These are phyloP conservation scores for Morinoia aosen DNA, from an alignment of 2,888 invertebrate species.

Conservation along the genomic window DNA sequence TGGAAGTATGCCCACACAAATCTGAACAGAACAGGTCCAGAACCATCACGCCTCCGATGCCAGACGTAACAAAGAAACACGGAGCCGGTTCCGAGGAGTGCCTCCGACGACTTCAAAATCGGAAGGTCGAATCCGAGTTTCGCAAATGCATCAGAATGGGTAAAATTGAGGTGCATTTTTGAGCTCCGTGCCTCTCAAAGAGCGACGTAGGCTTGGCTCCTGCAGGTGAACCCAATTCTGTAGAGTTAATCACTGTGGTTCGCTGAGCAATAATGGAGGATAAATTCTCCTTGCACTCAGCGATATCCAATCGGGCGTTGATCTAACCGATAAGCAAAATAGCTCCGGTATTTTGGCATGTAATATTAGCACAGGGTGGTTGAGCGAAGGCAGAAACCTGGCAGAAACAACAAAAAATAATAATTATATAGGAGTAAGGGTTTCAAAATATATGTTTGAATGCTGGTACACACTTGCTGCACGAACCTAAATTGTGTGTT, in stretches of 20 bases:
- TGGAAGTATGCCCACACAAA: not conserved
- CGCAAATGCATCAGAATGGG: not conserved
- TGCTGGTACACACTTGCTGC: no score
- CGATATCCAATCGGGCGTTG: not conserved
- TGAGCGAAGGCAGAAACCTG: not conserved
- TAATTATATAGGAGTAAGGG: not conserved
- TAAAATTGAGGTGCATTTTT: not conserved
- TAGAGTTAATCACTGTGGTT: conserved; percentile 22
- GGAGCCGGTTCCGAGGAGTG: not conserved
- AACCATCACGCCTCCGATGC: not conserved
- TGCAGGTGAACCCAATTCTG: not conserved
- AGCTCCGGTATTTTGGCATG: not conserved
- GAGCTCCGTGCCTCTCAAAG: not conserved
- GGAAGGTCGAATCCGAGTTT: not conserved
- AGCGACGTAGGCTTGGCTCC: not conserved
- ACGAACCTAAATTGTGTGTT: no score
- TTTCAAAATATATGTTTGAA: not conserved
- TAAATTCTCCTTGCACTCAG: not conserved
- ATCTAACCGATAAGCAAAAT: not conserved
- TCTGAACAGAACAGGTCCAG: not conserved
- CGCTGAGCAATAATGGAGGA: conserved; percentile 12
- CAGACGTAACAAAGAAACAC: not conserved
- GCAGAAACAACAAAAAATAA: not conserved
- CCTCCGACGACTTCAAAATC: not conserved
- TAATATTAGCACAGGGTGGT: not conserved